Evolutionary conservation across 2,797 vertebrate genomes (phyloP), one percentile per base, ranked within the genome.

Genomic region (Chiloscyllium punctatum): DNA sequence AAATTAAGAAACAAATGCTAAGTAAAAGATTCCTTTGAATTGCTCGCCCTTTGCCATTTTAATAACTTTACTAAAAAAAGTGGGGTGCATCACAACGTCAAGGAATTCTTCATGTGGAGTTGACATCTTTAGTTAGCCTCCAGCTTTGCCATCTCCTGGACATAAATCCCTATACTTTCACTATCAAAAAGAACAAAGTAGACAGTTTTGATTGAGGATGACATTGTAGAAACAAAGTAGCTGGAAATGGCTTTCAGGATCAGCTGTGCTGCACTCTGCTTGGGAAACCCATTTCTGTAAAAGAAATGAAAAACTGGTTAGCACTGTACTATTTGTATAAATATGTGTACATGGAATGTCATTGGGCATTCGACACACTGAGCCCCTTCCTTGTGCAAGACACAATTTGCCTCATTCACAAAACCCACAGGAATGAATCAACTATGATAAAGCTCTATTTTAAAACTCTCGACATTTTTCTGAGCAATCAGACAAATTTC

Each of bases 101-200:
- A 95, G 48, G 68, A 53, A 57, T 72, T 53, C 94, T 77, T 33
- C 57, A 51, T 42, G 23, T 33, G 71, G 25, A n/a, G 68, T 30
- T 1, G 27, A 74, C 71, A 77, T 95, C 71, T 96, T 98, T 98
- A 99, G 97, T 98, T 99, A 96, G 98, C 97, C 77, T 99, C 99
- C 96, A 99, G 98, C 96, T 99, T 99, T 90, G 99, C 99, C 99
- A 99, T 99, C 98, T 99, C 99, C 97, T 99, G 99, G 97, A 99
- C 99, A 0, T 99, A 99, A 96, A 99, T 99, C 95, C 99, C 99
- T 97, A 99, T 99, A 98, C 99, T 99, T 97, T 99, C 99, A 0
- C 98, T 99, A 98, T 99, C 99, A 0, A 99, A 99, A 96, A 99
- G 98, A 97, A 99, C 99, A 0, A 99, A 99, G 98, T 99, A 99